Base-by-base conservation (phyloP, 1,140 invertebrate species). In the Drosophila orosa region DNA sequence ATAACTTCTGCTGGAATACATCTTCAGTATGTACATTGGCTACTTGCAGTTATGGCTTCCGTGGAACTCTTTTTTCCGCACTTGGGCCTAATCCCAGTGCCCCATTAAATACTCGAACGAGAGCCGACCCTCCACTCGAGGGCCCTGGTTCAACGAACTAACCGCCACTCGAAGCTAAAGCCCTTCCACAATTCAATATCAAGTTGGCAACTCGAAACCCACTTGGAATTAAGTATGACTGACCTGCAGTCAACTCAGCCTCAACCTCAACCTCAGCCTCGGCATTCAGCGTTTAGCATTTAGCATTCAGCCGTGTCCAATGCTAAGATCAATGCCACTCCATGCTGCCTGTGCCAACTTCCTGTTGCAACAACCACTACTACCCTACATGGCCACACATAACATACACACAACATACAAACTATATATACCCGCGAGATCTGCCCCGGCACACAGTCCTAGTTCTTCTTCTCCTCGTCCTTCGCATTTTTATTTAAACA, bases 251-350 rank as follows among this genome's bases (percentile, higher is more conserved):
- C 73, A 45, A 59, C 59, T 54, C 58, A 66, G 37, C 47, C 57
- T 83, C 63, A 79, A 73, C 72, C 66, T 77, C 81, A 78, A 77
- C 75, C 62, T 69, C 66, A 12, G 9, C 22, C 44, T 45, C 61
- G 48, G 63, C 65, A 71, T 71, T 66, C 67, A 69, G 50, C n/a
- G 29, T 56, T 69, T 45, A 52, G 29, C 48, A 56, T 71, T 71
- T 58, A 72, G 68, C 66, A 72, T 71, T 72, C 66, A 59, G 58
- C 24, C 54, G 56, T 72, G 79, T 83, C 80, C 80, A 87, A 89
- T 87, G 84, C 84, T 87, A 87, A 87, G 84, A 87, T 87, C 84
- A 87, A 87, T 87, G 84, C 84, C 84, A 84, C 74, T 82, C 67
- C 74, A 78, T 61, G 60, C 29, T 50, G 63, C 24, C 65, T 60